phyloP scores from a whole-genome alignment of 1,140 invertebrate genomes.

The Chionoecetes opilio region DNA sequence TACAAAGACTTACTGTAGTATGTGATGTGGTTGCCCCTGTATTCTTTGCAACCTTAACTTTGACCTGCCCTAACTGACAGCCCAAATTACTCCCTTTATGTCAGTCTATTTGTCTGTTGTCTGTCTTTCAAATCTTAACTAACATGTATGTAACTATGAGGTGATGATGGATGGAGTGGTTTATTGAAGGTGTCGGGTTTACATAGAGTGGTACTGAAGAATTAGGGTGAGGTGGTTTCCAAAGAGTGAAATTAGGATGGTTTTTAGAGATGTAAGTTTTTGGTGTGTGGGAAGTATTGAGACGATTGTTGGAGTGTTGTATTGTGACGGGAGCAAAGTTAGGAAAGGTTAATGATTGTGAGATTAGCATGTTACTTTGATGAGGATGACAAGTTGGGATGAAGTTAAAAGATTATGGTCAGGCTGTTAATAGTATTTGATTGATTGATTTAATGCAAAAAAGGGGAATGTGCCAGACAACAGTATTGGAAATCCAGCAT shows the following conservation, averaged over 20 bases:
- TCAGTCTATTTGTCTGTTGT: conserved; percentile 7
- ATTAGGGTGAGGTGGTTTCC: no score
- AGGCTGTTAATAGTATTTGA: background rate
- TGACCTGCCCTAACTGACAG: background rate
- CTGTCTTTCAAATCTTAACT: conserved; percentile 21
- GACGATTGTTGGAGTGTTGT: no score
- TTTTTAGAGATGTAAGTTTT: no score
- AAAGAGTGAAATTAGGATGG: no score
- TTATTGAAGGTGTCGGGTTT: no score
- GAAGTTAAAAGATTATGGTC: background rate
- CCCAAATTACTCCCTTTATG: background rate
- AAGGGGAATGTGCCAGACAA: no score
- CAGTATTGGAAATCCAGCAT: no score
- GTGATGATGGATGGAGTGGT: no score
- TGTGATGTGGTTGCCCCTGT: background rate
- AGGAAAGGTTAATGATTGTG: background rate
- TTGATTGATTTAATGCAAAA: no score
- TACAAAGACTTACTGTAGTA: no score
- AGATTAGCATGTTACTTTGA: no score
- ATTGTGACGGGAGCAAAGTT: background rate
- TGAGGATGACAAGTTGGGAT: background rate
- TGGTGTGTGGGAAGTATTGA: no score
- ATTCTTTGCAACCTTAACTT: background rate
- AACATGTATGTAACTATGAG: background rate
- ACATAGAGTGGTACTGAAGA: background rate